Evolutionary conservation across 2,888 invertebrate genomes (phyloP).

Genomic region (Sceliomorpha sp.): DNA sequence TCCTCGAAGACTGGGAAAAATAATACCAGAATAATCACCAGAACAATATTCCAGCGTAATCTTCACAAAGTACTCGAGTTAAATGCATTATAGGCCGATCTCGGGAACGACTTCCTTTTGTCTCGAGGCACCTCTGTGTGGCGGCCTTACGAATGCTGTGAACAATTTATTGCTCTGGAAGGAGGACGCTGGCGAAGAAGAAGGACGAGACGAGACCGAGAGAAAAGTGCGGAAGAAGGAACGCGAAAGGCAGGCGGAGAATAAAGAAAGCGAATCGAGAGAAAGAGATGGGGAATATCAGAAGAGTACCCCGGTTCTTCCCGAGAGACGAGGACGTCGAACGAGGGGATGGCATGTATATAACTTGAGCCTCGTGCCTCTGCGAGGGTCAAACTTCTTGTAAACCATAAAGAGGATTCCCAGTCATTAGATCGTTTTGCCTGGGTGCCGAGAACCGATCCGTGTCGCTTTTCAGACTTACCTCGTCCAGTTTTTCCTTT

Average conservation of each 20-base stretch:
- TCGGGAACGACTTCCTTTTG: conserved; percentile 72
- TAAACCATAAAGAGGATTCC: conserved; percentile 79
- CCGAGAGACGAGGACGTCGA: conserved; percentile 57
- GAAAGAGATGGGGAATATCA: conserved; percentile 25
- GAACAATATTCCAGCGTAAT: conserved; percentile 72
- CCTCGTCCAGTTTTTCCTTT: conserved; percentile 59
- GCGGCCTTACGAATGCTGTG: conserved; percentile 64
- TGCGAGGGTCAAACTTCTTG: conserved; percentile 75
- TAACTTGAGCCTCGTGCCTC: conserved; percentile 29
- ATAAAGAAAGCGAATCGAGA: conserved; percentile 4
- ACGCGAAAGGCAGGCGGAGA: conserved; percentile 30
- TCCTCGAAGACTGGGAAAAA: conserved; percentile 50
- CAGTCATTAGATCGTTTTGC: conserved; percentile 64
- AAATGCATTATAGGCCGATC: conserved; percentile 74
- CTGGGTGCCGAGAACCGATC: conserved; percentile 54
- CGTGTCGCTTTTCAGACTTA: conserved; percentile 55
- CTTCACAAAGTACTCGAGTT: conserved; percentile 73
- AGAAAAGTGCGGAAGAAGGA: conserved; percentile 27
- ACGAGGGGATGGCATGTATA: conserved; percentile 42
- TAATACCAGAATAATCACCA: conserved; percentile 57
- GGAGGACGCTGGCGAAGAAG: conserved; percentile 28
- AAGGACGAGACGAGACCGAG: conserved; percentile 18
- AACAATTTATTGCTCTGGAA: conserved; percentile 75
- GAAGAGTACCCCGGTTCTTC: conserved; percentile 50
- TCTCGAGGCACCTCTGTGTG: conserved; percentile 72